Percentiles rank a stretch among this genome's conserved stretches.
Conservation (phyloP, 2,888 invertebrate species). For the Serripes groenlandicus region DNA sequence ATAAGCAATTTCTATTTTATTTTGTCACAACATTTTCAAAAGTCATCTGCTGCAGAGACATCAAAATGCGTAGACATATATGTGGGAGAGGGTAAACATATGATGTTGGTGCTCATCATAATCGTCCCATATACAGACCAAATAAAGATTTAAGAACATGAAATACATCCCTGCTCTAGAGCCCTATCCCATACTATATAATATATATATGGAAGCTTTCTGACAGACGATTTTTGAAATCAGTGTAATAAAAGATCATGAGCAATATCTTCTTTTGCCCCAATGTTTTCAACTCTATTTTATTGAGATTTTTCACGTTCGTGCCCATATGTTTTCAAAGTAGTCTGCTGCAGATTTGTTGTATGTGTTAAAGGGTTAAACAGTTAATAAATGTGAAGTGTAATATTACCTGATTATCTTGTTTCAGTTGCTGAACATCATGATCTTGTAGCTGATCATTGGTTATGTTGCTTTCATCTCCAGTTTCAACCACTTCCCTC, state of each 20-base stretch:
- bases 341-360: neutral
- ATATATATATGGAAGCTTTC: too few relatives aligned
- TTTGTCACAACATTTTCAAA: conserved; percentile 3
- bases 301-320: neutral
- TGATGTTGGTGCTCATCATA: too few relatives aligned
- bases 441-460: conserved; percentile 20
- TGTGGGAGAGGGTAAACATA: neutral
- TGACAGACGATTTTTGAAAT: too few relatives aligned
- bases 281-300: neutral
- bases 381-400: too few relatives aligned
- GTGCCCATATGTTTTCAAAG: neutral
- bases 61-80: too few relatives aligned
- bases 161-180: too few relatives aligned
- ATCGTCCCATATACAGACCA: neutral
- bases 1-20: neutral
- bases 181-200: too few relatives aligned
- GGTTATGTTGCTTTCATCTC: conserved; percentile 27
- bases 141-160: neutral
- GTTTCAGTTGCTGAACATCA: conserved; percentile 68
- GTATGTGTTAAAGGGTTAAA: neutral
- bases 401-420: conserved; percentile 77
- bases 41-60: neutral
- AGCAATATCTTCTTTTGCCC: neutral
- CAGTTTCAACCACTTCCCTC: conserved; percentile 19
- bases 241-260: neutral